A percentile compares a stretch with the other conserved stretches of the same genome.
Conservation (phyloP, 2,888 invertebrate genomes). For the Cataglyphis rosenhaueri region DNA sequence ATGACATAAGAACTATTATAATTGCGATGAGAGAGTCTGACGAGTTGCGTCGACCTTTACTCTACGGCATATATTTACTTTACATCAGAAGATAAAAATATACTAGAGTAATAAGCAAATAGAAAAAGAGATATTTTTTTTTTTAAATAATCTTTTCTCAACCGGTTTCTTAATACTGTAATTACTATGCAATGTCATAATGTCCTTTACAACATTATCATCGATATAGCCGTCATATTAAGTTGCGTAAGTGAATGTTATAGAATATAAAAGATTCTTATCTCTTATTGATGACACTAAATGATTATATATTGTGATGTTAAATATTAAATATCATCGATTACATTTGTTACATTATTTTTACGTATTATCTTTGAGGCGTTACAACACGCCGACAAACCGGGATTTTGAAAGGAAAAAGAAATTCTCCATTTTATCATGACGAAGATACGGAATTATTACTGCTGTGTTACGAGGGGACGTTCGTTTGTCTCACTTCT, state of each 20-base stretch:
- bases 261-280: slow-evolving; percentile 7
- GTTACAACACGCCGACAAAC: background rate
- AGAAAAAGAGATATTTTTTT: background rate
- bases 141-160: background rate
- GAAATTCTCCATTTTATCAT: slow-evolving; percentile 36
- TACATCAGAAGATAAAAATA: slow-evolving; percentile 3
- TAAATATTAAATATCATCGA: background rate
- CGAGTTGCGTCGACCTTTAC: background rate
- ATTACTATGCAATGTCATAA: background rate
- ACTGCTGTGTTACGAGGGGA: slow-evolving; percentile 48
- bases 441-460: slow-evolving; percentile 58
- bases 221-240: background rate
- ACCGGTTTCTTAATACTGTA: background rate
- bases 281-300: background rate
- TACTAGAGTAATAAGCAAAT: background rate
- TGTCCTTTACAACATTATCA: background rate
- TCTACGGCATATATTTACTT: background rate
- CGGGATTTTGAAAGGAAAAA: background rate
- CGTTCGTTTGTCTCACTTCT: slow-evolving; percentile 68
- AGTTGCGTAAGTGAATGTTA: background rate
- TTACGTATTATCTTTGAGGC: background rate
- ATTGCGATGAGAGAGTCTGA: background rate
- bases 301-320: background rate
- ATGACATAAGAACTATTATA: background rate
- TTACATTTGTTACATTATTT: background rate